A percentile compares a stretch with the other conserved stretches of the same genome.
phyloP scores from a whole-genome alignment of 1,140 invertebrate genomes.

The Drosophila setifemur region DNA sequence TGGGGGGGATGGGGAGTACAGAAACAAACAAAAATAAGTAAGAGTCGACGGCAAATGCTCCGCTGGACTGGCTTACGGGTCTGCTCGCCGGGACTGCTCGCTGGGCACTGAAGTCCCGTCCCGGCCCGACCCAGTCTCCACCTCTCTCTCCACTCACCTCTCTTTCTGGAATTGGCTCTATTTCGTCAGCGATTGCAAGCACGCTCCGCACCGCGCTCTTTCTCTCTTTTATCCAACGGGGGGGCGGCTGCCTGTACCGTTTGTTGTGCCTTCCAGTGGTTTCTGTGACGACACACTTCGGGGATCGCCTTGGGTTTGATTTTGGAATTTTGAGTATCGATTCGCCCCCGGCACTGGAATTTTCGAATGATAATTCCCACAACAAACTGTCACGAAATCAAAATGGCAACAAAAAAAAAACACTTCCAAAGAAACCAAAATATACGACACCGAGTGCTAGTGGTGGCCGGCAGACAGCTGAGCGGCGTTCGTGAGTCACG shows the following conservation, averaged over 20 bases:
- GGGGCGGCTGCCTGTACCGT: not conserved
- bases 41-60: not conserved
- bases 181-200: not conserved
- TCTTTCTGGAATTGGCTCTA: not conserved
- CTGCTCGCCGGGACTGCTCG: constrained; percentile 34
- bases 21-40: not conserved
- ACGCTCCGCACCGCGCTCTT: not conserved
- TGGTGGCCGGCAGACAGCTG: not conserved
- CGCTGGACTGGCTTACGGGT: not conserved
- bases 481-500: not conserved
- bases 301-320: not conserved
- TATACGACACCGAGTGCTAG: not conserved
- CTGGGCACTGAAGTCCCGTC: constrained; percentile 32
- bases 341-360: not conserved
- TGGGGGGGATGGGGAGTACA: too few species aligned
- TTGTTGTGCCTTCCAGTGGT: not conserved
- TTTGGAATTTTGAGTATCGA: not conserved
- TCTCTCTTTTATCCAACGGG: too few species aligned
- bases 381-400: not conserved
- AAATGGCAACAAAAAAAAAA: not conserved
- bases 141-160: too few species aligned
- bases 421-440: not conserved
- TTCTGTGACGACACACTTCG: not conserved
- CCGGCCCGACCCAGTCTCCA: too few species aligned
- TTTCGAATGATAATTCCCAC: not conserved